Evolutionary conservation across 2,113 vertebrate genomes (phyloP).

Genomic region (Clarias magur): DNA sequence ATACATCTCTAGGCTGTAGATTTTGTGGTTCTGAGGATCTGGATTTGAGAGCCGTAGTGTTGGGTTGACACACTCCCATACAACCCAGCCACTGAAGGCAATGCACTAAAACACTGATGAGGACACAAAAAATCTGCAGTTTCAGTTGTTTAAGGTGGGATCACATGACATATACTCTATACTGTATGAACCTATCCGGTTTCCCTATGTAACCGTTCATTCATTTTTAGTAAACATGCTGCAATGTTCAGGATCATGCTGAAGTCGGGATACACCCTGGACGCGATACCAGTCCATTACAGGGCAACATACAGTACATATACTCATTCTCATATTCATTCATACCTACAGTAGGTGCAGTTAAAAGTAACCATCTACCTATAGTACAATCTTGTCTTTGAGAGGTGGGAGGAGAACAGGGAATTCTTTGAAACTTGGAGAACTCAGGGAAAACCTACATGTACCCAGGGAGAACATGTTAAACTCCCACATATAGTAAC

Average conservation of each 20-base stretch:
- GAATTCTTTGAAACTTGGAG: neutral
- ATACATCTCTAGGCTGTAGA: too few relatives aligned
- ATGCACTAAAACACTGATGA: neutral
- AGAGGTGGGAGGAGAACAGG: neutral
- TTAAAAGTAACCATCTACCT: neutral
- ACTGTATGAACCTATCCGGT: neutral
- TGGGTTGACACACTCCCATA: too few relatives aligned
- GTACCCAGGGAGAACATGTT: neutral
- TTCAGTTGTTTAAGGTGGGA: neutral
- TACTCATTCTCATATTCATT: neutral
- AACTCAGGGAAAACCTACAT: neutral
- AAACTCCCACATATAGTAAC: neutral
- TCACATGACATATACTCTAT: neutral
- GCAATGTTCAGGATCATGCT: neutral
- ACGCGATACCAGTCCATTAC: neutral
- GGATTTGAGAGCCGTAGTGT: too few relatives aligned
- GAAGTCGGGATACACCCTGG: neutral
- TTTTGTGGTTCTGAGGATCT: too few relatives aligned
- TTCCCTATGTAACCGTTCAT: neutral
- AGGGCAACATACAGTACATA: neutral
- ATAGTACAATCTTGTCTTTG: neutral
- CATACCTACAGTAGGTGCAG: neutral
- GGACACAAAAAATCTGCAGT: neutral
- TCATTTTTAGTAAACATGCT: neutral
- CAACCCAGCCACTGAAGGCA: too few relatives aligned